phyloP scores from a whole-genome alignment of 1,140 invertebrate genomes.

The Tigriopus japonicus region DNA sequence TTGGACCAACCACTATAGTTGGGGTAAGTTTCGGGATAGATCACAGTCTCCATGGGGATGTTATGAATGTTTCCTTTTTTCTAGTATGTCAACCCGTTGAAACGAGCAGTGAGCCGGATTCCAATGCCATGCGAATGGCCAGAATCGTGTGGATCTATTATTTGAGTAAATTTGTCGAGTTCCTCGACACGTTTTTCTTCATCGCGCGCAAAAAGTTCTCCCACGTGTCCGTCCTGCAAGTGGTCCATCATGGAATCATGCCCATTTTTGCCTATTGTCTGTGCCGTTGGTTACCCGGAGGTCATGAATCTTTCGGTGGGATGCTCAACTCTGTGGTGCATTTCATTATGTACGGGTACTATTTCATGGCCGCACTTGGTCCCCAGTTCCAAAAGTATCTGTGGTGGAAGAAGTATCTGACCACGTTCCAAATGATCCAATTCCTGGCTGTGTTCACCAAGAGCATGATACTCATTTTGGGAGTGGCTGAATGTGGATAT shows the following conservation, averaged over 20 bases:
- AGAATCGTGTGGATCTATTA: constrained; percentile 32
- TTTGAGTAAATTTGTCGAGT: constrained; percentile 33
- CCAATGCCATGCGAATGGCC: constrained; percentile 2
- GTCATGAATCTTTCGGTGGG: constrained; percentile 22
- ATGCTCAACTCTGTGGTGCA: constrained; percentile 37
- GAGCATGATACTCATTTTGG: constrained; percentile 2
- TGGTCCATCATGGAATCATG: constrained; percentile 73
- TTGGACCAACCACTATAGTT: not conserved
- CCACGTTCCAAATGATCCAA: constrained; percentile 30
- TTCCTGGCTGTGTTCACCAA: constrained; percentile 4
- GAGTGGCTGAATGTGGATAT: constrained; percentile 4
- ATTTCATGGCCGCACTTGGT: constrained; percentile 33
- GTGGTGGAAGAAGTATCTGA: constrained; percentile 38
- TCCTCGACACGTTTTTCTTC: constrained; percentile 49
- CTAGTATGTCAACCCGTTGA: constrained; percentile 8
- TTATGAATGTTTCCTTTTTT: not conserved
- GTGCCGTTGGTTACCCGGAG: constrained; percentile 17
- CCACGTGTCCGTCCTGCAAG: constrained; percentile 64
- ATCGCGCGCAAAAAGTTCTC: constrained; percentile 62
- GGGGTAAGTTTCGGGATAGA: not conserved
- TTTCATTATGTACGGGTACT: constrained; percentile 36
- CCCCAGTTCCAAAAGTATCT: constrained; percentile 31
- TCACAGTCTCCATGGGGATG: not conserved
- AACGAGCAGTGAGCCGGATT: not conserved
- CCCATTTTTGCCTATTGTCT: constrained; percentile 20